Percentiles rank a stretch among this genome's conserved stretches.
Conservation (phyloP, 2,888 invertebrate genomes). For the Polietes domitor region DNA sequence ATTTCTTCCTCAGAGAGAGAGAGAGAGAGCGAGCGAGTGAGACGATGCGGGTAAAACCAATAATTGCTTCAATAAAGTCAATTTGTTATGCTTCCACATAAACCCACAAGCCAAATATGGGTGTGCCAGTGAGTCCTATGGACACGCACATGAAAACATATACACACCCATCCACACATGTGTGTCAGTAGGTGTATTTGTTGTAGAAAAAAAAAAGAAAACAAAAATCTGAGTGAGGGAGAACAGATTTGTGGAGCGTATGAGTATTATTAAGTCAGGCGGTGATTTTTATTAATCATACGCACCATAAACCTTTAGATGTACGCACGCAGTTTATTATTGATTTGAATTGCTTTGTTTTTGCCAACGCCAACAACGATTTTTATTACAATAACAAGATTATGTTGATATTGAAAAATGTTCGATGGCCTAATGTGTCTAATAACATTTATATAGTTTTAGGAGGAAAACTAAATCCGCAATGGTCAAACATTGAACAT, state of each 20-base stretch:
- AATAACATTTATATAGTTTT: no score
- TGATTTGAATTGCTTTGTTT: background rate
- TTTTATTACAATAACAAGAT: no score
- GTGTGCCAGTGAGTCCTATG: background rate
- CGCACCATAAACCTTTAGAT: background rate
- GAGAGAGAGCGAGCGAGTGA: no score
- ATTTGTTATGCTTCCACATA: slow-evolving; percentile 10
- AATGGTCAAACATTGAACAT: no score
- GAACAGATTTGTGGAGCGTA: background rate
- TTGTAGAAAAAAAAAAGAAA: no score
- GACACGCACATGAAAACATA: background rate
- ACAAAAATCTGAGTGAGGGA: no score
- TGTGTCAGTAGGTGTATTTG: no score
- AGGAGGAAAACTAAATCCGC: no score
- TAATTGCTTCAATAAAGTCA: slow-evolving; percentile 28
- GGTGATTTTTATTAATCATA: slow-evolving; percentile 2
- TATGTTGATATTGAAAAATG: no score
- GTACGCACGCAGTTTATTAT: background rate
- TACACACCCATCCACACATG: no score
- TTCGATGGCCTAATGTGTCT: no score
- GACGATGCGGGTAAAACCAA: background rate
- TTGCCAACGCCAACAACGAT: no score
- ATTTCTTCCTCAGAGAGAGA: background rate
- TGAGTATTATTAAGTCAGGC: background rate
- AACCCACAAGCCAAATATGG: background rate